Conservation (phyloP, 2,888 invertebrate species). For the Xylota segnis region DNA sequence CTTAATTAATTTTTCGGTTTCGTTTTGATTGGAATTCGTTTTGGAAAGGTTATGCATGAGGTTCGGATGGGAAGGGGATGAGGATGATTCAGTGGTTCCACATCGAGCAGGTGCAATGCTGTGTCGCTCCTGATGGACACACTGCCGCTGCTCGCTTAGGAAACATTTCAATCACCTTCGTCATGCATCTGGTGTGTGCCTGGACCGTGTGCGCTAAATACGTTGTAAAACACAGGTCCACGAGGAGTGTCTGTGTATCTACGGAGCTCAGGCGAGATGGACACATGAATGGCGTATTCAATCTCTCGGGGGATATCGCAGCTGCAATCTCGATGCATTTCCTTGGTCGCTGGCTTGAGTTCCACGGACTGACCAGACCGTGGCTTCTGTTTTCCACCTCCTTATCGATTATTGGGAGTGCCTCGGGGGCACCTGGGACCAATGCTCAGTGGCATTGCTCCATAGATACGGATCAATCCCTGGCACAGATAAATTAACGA, state of each 20-base stretch:
- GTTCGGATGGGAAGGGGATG: not conserved
- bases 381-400: slow-evolving; percentile 14
- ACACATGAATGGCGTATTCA: slow-evolving; percentile 69
- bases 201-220: slow-evolving; percentile 50
- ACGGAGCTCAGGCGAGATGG: slow-evolving; percentile 43
- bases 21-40: not conserved
- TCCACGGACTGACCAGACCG: slow-evolving; percentile 47
- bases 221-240: slow-evolving; percentile 58
- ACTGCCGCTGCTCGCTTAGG: slow-evolving; percentile 62
- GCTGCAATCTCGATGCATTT: slow-evolving; percentile 57
- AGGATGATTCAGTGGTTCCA: not conserved
- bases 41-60: not conserved
- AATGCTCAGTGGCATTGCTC: slow-evolving; percentile 35
- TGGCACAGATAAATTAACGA: slow-evolving; percentile 41
- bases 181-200: slow-evolving; percentile 43
- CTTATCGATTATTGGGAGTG: slow-evolving; percentile 6
- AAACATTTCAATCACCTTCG: slow-evolving; percentile 71
- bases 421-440: not conserved
- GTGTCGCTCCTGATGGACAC: slow-evolving; percentile 65
- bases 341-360: slow-evolving; percentile 30
- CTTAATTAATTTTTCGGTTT: not conserved
- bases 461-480: slow-evolving; percentile 52
- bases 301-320: slow-evolving; percentile 63
- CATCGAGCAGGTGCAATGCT: slow-evolving; percentile 55
- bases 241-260: slow-evolving; percentile 57